These are phyloP conservation scores for Pissodes strobi DNA, from an alignment of 1,140 invertebrate species.

Conservation along the genomic window DNA sequence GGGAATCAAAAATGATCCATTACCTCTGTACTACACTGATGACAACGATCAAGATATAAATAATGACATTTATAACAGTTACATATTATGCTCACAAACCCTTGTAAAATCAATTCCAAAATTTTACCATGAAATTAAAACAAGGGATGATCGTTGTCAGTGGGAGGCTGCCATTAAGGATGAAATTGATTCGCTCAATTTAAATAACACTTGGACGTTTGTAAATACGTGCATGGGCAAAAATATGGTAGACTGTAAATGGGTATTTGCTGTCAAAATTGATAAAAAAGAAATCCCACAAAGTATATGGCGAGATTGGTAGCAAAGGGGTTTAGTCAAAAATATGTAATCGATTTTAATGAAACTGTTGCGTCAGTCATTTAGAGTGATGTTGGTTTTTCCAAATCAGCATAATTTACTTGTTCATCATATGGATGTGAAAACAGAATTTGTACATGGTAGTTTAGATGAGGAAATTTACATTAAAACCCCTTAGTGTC, in stretches of 20 bases:
- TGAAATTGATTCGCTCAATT: constrained; percentile 51
- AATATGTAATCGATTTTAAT: too few species aligned
- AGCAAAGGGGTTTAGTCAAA: too few species aligned
- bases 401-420: constrained; percentile 55
- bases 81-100: not conserved
- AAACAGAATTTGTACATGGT: too few species aligned
- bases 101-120: constrained; percentile 10
- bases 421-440: too few species aligned
- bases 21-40: too few species aligned
- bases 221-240: too few species aligned
- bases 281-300: constrained; percentile 48
- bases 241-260: constrained; percentile 50
- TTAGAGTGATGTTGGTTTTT: constrained; percentile 55
- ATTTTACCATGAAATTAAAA: constrained; percentile 45
- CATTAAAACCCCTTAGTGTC: constrained; percentile 52
- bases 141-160: constrained; percentile 43
- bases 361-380: too few species aligned
- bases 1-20: constrained; percentile 1
- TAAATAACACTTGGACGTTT: constrained; percentile 55
- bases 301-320: constrained; percentile 54
- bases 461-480: too few species aligned
- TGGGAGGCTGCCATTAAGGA: constrained; percentile 54
- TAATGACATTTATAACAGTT: not conserved
- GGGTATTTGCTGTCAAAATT: constrained; percentile 52
- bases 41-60: too few species aligned